Conservation (phyloP, 1,140 invertebrate species). For the Mesaphorura yosii region DNA sequence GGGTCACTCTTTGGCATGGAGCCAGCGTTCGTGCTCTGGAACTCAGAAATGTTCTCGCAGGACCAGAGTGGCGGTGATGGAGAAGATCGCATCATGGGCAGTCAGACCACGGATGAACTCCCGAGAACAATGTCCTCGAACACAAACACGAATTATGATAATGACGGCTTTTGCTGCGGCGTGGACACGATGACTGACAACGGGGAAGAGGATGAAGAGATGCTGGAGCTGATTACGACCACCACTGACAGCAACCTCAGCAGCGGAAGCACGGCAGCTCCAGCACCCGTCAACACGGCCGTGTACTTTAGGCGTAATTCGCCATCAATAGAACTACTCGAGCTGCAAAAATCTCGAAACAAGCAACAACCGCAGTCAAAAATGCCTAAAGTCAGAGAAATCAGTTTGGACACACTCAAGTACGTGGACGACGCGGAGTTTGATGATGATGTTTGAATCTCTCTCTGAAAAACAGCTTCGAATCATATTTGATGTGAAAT, state of each 20-base stretch:
- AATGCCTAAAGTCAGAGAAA: conserved; percentile 20
- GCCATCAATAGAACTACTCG: too few species aligned
- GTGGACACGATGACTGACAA: conserved; percentile 4
- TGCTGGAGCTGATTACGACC: background rate
- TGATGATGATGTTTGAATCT: conserved; percentile 7
- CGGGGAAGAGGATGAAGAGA: too few species aligned
- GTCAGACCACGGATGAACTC: background rate
- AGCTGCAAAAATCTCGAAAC: background rate
- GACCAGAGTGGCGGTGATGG: background rate
- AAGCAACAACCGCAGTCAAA: background rate
- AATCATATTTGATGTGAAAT: too few species aligned
- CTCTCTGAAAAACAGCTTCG: background rate
- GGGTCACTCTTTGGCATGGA: conserved; percentile 27
- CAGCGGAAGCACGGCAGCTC: too few species aligned
- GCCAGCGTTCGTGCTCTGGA: conserved; percentile 29
- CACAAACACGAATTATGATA: background rate
- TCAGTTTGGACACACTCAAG: conserved; percentile 19
- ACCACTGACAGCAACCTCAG: too few species aligned
- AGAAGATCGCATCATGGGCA: background rate
- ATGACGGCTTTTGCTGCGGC: background rate
- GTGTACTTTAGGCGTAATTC: too few species aligned
- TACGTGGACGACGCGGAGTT: conserved; percentile 27
- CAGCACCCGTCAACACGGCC: too few species aligned
- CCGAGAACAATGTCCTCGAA: background rate
- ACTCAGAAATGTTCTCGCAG: conserved; percentile 16